A percentile compares a stretch with the other conserved stretches of the same genome.
These are phyloP conservation scores for Denticeps clupeoides DNA, from an alignment of 2,797 vertebrate genomes.

Conservation along the genomic window DNA sequence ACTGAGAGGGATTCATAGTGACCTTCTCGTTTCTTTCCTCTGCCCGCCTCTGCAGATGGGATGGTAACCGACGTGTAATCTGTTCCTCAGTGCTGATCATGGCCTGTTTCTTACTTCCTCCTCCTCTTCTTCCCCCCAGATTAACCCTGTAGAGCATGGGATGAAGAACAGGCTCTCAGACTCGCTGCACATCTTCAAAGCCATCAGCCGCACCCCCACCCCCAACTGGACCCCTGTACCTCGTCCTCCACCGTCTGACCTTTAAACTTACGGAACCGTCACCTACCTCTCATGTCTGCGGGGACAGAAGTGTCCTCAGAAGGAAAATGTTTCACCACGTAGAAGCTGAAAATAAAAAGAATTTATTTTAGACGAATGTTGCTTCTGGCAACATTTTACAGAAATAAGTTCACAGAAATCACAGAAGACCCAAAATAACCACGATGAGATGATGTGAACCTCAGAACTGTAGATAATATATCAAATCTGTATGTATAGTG, in stretches of 20 bases:
- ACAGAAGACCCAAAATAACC: too few species aligned
- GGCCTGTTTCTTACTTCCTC: conserved; percentile 3
- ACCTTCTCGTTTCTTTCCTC: conserved; percentile 37
- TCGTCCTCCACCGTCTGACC: conserved; percentile 71
- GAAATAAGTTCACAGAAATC: too few species aligned
- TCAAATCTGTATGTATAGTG: too few species aligned
- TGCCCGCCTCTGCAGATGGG: conserved; percentile 75
- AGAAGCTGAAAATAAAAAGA: not conserved
- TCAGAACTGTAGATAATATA: too few species aligned
- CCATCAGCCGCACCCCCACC: conserved; percentile 85
- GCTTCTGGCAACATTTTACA: too few species aligned
- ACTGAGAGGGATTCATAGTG: too few species aligned
- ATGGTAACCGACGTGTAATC: conserved; percentile 71
- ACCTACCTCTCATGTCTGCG: conserved; percentile 3
- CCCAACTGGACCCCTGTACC: conserved; percentile 68
- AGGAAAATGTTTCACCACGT: not conserved
- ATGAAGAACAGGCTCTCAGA: conserved; percentile 72
- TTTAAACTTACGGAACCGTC: conserved; percentile 16
- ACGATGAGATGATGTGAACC: too few species aligned
- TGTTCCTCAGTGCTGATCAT: not conserved
- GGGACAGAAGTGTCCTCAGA: not conserved
- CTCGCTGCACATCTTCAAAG: conserved; percentile 88
- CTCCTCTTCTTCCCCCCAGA: conserved; percentile 51
- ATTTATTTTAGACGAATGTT: too few species aligned
- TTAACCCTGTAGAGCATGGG: conserved; percentile 69